Percentiles rank a stretch among this genome's conserved stretches.
Evolutionary conservation across 2,888 invertebrate genomes (phyloP).

Genomic region (Anthrax anthrax): DNA sequence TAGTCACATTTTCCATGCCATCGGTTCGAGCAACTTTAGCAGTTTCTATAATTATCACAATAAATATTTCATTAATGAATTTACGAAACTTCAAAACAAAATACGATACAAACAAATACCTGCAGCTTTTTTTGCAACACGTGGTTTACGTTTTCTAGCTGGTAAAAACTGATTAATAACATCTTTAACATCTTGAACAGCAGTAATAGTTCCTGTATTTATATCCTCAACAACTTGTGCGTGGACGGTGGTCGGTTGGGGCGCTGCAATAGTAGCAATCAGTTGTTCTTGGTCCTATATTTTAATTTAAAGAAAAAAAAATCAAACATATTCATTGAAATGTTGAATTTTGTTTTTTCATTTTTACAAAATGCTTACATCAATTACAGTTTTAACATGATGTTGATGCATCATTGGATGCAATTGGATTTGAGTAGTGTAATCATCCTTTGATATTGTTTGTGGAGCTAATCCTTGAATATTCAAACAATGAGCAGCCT

Average conservation of each 20-base stretch:
- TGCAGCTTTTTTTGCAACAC: slow-evolving; percentile 30
- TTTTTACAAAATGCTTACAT: slow-evolving; percentile 10
- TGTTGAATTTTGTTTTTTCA: not conserved
- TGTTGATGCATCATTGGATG: slow-evolving; percentile 35
- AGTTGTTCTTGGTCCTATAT: slow-evolving; percentile 29
- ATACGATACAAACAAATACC: too few relatives aligned
- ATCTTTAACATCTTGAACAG: slow-evolving; percentile 26
- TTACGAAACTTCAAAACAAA: too few relatives aligned
- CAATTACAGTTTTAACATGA: slow-evolving; percentile 25
- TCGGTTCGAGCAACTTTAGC: slow-evolving; percentile 31
- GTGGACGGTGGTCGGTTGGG: slow-evolving; percentile 33
- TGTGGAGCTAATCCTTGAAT: slow-evolving; percentile 45
- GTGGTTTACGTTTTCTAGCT: slow-evolving; percentile 39
- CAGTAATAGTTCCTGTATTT: slow-evolving; percentile 31
- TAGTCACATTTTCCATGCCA: slow-evolving; percentile 31
- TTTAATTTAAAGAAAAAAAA: not conserved
- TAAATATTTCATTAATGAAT: not conserved
- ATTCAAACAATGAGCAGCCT: slow-evolving; percentile 46
- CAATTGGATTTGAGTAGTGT: slow-evolving; percentile 33
- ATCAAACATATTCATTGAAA: not conserved
- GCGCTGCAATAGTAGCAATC: slow-evolving; percentile 32
- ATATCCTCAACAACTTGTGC: slow-evolving; percentile 35
- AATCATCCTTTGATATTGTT: slow-evolving; percentile 35
- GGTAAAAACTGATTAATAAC: slow-evolving; percentile 38
- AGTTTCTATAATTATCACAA: slow-evolving; percentile 18